Evolutionary conservation across 2,888 invertebrate species (phyloP), one percentile per base, ranked within the genome.

Genomic region (Acronicta aceris): DNA sequence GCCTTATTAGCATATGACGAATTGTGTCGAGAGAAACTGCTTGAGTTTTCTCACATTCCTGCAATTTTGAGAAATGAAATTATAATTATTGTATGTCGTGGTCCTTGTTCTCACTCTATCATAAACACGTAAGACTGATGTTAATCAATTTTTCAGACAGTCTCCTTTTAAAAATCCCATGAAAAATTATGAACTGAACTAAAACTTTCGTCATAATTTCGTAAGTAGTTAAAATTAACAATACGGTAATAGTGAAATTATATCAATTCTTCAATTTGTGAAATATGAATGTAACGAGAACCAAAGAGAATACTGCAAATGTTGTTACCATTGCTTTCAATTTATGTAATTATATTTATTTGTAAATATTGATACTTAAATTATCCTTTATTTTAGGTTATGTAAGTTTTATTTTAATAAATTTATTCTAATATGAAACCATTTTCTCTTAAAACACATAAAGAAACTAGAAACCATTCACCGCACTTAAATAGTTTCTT

Each of bases 271-370:
- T 36, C 9, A 10, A 30, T 5, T 30, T n/a, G 15, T 45, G 40
- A 13, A 27, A 27, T 30, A 12, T 30, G 8, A 42, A 50, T 60
- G 12, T 27, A 42, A 48, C 47, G 40, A 65, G 53, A 59, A 74
- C 77, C 74, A 76, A 74, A 76, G 74, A 73, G 50, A 61, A 70
- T 61, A 59, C 55, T 64, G 57, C 59, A 54, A 49, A 48, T 25
- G 13, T 25, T 40, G 58, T 62, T 59, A 65, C 63, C 65, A 59
- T 49, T 76, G 65, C 60, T 60, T 69, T 63, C 47, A 13, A 42
- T 15, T 7, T 54, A 63, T 57, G 41, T 58, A 48, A 48, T 65
- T 57, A n/a, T n/a, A 69, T 46, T 65, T 65, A 65, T 73, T 60
- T 71, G 69, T 76, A 69, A 27, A 76, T 73, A 76, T 59, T 59